These are phyloP conservation scores for Neotoxoptera formosana DNA, from an alignment of 1,140 invertebrate genomes.

Conservation along the genomic window DNA sequence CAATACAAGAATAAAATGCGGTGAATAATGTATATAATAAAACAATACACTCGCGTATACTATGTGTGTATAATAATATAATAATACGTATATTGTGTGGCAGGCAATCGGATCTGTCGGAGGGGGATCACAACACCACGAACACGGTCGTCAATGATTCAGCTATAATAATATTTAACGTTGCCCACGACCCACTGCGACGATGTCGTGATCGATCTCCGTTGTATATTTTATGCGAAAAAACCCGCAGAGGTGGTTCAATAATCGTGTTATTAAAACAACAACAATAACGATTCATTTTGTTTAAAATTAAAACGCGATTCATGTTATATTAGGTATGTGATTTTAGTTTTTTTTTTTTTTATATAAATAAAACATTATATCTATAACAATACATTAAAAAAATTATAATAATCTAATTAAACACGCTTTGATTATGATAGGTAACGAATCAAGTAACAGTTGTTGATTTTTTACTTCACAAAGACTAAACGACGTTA, in stretches of 20 bases:
- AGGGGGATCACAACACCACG: background rate
- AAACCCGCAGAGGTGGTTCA: background rate
- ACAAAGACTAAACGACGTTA: background rate
- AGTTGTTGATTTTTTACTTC: background rate
- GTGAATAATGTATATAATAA: background rate
- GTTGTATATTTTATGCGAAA: background rate
- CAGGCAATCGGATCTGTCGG: background rate
- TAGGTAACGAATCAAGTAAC: background rate
- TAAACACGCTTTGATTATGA: background rate
- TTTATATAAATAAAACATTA: background rate
- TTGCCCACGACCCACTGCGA: background rate
- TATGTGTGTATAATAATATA: background rate
- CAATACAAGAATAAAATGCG: background rate
- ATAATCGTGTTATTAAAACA: background rate
- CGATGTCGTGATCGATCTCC: background rate
- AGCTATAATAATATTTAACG: background rate
- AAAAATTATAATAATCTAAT: background rate
- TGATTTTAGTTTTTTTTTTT: background rate
- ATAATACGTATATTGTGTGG: background rate
- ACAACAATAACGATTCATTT: background rate
- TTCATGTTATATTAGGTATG: background rate
- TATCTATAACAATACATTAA: background rate
- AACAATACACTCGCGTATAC: background rate
- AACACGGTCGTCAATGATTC: slow-evolving; percentile 7
- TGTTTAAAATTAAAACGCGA: background rate